Evolutionary conservation across 2,113 vertebrate species (phyloP), one percentile per base, ranked within the genome.

Genomic region (Callaeas wilsoni): DNA sequence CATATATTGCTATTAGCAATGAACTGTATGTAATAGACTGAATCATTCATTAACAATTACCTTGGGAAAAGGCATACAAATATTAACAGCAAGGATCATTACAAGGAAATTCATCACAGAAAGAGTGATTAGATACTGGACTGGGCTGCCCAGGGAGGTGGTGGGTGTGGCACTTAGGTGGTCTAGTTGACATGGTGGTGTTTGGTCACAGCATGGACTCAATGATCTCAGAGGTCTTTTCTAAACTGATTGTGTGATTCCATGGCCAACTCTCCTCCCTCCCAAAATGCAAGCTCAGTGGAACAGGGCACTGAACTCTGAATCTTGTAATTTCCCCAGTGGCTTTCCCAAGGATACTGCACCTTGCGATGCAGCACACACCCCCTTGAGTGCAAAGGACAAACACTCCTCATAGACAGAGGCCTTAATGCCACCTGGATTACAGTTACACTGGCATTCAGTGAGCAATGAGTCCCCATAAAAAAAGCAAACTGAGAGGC

Each of bases 1-100:
- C 6, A 4, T 39, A 62, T 12, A 71, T 29, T 77, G 35, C 75
- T 90, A 84, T 79, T 83, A 93, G 70, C 74, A 93, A 50, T 67
- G 33, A 76, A 90, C 63, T 91, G n/a, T 84, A 85, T 86, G 33
- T 74, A 93, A 94, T 47, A 15, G 88, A 91, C 63, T 77, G 47
- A 91, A 88, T 70, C 80, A 91, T 92, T 91, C 70, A 87, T 85
- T 93, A 93, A 95, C 84, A 95, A 86, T 70, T 87, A 90, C 42
- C 65, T 64, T 52, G 39, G 39, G 57, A 75, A 94, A 87, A 74
- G 10, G 33, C 3, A 2, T 62, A 83, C 70, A 94, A 91, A 67
- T 87, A 85, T 65, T 76, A 87, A 67, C n/a, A 88, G 53, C 42
- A 89, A 89, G 78, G 57, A 55, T 27, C 35, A 62, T 62, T 35